These are phyloP conservation scores for Kuschelorhynchus macadamiae DNA, from an alignment of 2,888 invertebrate genomes.

Conservation along the genomic window DNA sequence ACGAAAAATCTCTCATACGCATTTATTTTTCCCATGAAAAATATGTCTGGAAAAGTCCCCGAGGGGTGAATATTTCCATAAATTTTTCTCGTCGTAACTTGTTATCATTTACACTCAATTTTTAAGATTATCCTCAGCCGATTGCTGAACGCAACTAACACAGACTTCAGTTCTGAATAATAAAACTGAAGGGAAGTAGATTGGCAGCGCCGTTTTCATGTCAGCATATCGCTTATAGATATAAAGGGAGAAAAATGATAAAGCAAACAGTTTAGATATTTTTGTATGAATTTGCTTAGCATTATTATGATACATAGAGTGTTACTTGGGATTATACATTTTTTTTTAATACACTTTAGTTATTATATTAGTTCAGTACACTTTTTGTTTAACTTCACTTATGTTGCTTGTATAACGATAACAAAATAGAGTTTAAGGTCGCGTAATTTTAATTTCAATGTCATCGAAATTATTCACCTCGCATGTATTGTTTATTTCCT, in stretches of 20 bases:
- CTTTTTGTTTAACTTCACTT: too few species aligned
- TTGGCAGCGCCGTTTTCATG: constrained; percentile 21
- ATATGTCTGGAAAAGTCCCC: constrained; percentile 33
- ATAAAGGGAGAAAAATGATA: constrained; percentile 30
- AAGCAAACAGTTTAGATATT: constrained; percentile 24
- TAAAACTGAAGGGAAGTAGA: constrained; percentile 27
- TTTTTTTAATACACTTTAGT: too few species aligned
- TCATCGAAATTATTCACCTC: too few species aligned
- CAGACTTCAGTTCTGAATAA: constrained; percentile 45
- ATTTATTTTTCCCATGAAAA: constrained; percentile 30
- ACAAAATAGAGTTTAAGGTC: too few species aligned
- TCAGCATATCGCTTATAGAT: constrained; percentile 32
- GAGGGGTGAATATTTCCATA: constrained; percentile 48
- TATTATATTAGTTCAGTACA: too few species aligned
- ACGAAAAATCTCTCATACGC: constrained; percentile 21
- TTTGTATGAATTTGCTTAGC: neutral
- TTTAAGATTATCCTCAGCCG: constrained; percentile 45
- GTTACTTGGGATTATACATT: too few species aligned
- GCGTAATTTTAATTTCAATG: too few species aligned
- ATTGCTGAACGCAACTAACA: constrained; percentile 42
- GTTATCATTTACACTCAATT: constrained; percentile 51
- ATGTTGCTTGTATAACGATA: too few species aligned
- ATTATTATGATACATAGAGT: too few species aligned
- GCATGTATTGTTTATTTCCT: too few species aligned
- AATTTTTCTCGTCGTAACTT: constrained; percentile 41